Evolutionary conservation across 2,888 invertebrate species (phyloP).

Genomic region (Zaprionus obscuricornis): DNA sequence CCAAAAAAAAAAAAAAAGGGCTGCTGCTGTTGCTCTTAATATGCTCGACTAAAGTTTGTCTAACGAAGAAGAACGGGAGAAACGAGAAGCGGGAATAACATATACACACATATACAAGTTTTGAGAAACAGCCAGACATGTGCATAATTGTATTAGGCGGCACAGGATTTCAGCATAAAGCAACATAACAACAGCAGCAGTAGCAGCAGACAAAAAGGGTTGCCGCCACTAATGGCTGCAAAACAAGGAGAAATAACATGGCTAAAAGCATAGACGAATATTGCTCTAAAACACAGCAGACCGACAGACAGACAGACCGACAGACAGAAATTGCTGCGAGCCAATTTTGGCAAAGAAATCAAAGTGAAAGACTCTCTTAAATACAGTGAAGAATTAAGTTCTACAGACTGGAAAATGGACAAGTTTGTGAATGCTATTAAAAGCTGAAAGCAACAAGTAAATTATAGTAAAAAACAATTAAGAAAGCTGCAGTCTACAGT

Average conservation of each 20-base stretch:
- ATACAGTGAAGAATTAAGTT: constrained; percentile 47
- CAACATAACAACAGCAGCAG: no score
- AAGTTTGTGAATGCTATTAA: constrained; percentile 53
- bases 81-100: no score
- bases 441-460: neutral
- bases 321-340: constrained; percentile 57
- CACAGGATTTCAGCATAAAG: constrained; percentile 14
- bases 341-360: constrained; percentile 12
- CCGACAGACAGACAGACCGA: constrained; percentile 45
- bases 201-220: constrained; percentile 36
- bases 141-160: constrained; percentile 63
- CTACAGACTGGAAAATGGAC: constrained; percentile 63
- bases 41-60: constrained; percentile 64
- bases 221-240: constrained; percentile 6
- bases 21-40: constrained; percentile 22
- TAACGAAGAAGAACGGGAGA: constrained; percentile 40
- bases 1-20: no score
- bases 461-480: neutral
- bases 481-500: no score
- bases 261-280: constrained; percentile 35
- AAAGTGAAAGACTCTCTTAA: neutral
- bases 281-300: constrained; percentile 35
- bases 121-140: constrained; percentile 55
- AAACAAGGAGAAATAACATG: no score
- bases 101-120: no score